A percentile compares a stretch with the other conserved stretches of the same genome.
phyloP scores from a whole-genome alignment of 2,888 invertebrate species.

The Xylocampa areola region DNA sequence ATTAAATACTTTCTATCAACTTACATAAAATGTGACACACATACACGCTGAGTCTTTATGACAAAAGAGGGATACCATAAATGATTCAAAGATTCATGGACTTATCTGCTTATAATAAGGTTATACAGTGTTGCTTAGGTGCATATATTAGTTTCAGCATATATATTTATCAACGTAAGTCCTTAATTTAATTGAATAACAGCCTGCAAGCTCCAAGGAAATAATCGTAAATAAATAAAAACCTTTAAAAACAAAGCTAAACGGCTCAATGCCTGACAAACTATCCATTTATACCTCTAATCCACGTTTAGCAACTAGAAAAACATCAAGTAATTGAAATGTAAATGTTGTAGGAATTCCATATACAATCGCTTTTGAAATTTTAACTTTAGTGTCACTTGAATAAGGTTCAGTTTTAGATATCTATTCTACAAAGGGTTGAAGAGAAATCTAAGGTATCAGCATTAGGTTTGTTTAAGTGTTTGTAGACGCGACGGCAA shows the following conservation, averaged over 20 bases:
- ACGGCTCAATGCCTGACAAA: slow-evolving; percentile 14
- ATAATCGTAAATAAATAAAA: neutral
- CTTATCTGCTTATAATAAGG: no score
- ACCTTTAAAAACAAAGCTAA: neutral
- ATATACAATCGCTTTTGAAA: neutral
- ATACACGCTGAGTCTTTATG: no score
- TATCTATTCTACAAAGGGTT: slow-evolving; percentile 12
- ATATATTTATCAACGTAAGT: no score
- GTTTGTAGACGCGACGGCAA: slow-evolving; percentile 14
- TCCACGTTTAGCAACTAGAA: slow-evolving; percentile 46
- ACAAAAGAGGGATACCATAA: no score
- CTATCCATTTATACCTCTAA: slow-evolving; percentile 21
- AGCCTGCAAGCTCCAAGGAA: no score
- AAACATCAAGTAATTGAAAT: slow-evolving; percentile 62
- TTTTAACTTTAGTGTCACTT: neutral
- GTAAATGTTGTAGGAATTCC: slow-evolving; percentile 53
- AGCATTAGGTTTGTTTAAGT: slow-evolving; percentile 24
- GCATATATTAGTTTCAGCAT: no score
- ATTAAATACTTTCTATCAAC: no score
- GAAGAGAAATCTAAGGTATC: slow-evolving; percentile 28
- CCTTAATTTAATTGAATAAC: no score
- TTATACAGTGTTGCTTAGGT: no score
- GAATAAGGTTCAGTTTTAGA: slow-evolving; percentile 1
- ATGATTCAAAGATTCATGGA: no score
- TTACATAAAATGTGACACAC: no score